Percentiles rank a stretch among this genome's conserved stretches.
Conservation (phyloP, 1,140 invertebrate genomes). For the Venturia canescens region DNA sequence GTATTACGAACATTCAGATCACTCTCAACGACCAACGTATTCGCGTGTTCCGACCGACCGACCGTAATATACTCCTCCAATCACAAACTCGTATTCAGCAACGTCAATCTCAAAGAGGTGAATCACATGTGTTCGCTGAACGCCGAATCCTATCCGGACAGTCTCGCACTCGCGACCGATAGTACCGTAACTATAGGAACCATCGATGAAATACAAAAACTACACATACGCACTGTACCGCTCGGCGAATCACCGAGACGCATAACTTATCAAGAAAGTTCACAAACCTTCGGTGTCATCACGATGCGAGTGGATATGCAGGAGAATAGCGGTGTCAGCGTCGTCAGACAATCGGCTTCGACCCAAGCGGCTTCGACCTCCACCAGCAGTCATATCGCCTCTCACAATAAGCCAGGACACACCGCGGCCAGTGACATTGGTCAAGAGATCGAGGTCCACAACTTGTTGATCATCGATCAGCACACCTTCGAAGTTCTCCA, state of each 20-base stretch:
- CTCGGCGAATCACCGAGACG: constrained; percentile 95
- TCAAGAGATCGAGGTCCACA: constrained; percentile 94
- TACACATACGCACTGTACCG: constrained; percentile 97
- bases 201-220: constrained; percentile 99
- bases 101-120: constrained; percentile 98
- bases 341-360: constrained; percentile 86
- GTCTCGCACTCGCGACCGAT: constrained; percentile 95
- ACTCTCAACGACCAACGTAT: constrained; percentile 96
- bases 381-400: constrained; percentile 74
- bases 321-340: constrained; percentile 82
- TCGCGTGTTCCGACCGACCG: constrained; percentile 98
- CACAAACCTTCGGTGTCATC: constrained; percentile 96
- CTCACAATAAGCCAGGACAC: constrained; percentile 76
- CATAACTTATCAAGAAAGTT: constrained; percentile 96
- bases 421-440: constrained; percentile 81
- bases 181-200: constrained; percentile 97
- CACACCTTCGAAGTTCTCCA: constrained; percentile 98
- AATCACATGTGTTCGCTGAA: constrained; percentile 99
- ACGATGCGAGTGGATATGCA: constrained; percentile 93
- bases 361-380: constrained; percentile 81
- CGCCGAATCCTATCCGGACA: constrained; percentile 95
- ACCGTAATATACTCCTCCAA: constrained; percentile 99
- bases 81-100: constrained; percentile 99
- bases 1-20: constrained; percentile 94
- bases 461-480: constrained; percentile 95